Conservation (phyloP, 2,113 vertebrate genomes). For the Nanorana parkeri region DNA sequence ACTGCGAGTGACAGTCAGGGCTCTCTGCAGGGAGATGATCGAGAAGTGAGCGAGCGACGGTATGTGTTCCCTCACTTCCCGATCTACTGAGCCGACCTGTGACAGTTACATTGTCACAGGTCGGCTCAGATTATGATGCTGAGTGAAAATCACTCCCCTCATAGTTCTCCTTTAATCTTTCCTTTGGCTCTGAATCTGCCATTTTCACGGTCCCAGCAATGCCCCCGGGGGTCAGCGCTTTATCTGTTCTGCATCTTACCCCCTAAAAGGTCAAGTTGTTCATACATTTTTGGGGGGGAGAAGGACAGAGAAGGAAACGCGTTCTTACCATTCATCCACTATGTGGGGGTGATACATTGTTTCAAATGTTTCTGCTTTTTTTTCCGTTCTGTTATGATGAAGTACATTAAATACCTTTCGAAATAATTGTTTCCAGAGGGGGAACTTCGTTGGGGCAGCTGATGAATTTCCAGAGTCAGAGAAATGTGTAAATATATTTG, state of each 20-base stretch:
- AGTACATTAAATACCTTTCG: conserved; percentile 33
- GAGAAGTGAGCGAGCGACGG: too few relatives aligned
- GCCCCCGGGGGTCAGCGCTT: neutral
- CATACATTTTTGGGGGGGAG: conserved; percentile 29
- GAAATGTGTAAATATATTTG: conserved; percentile 35
- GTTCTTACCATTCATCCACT: conserved; percentile 11
- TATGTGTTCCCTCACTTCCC: too few relatives aligned
- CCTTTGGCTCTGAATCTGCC: conserved; percentile 1
- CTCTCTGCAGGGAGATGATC: too few relatives aligned
- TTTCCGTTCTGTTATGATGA: neutral
- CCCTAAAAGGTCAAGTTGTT: neutral
- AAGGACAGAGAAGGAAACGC: conserved; percentile 5
- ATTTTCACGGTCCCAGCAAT: conserved; percentile 15
- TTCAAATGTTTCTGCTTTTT: neutral
- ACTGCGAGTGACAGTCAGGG: too few relatives aligned
- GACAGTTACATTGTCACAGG: too few relatives aligned
- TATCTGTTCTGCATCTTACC: conserved; percentile 32
- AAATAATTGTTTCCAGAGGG: conserved; percentile 48
- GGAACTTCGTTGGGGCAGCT: neutral
- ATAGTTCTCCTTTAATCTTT: conserved; percentile 41
- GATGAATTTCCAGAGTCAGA: conserved; percentile 5
- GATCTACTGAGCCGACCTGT: too few relatives aligned
- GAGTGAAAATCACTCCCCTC: too few relatives aligned
- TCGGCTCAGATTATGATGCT: too few relatives aligned
- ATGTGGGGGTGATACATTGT: conserved; percentile 36